Conservation (phyloP, 2,113 vertebrate species). For the Ginglymostoma cirratum region DNA sequence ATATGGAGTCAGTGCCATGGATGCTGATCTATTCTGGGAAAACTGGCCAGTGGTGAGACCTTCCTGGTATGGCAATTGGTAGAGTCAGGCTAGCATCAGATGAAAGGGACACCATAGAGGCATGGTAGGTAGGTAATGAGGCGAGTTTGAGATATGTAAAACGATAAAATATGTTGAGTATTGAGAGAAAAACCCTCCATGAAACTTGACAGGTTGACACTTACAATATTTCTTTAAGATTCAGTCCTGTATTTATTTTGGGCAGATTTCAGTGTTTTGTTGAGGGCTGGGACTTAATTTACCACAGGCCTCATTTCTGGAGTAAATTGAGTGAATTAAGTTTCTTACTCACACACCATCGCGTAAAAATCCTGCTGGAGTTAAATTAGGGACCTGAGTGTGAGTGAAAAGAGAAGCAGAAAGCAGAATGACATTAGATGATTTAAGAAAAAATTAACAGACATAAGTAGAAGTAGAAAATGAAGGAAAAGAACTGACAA, state of each 20-base stretch:
- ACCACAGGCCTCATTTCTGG: background rate
- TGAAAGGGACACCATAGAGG: too few species aligned
- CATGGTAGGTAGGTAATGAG: too few species aligned
- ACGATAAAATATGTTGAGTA: too few species aligned
- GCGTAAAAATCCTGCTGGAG: background rate
- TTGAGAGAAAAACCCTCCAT: too few species aligned
- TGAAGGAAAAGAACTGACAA: constrained; percentile 65
- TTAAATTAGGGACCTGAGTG: background rate
- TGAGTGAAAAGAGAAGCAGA: background rate
- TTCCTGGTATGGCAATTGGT: too few species aligned
- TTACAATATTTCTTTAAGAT: background rate
- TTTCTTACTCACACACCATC: background rate
- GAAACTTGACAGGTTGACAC: too few species aligned
- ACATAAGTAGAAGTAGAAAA: constrained; percentile 56
- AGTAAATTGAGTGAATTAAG: background rate
- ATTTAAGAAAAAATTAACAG: background rate
- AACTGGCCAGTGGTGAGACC: too few species aligned
- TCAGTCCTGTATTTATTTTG: background rate
- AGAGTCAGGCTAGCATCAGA: too few species aligned
- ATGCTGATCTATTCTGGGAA: too few species aligned
- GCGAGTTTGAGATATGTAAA: too few species aligned
- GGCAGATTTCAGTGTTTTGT: background rate
- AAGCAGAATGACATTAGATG: background rate
- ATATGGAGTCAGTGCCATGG: too few species aligned
- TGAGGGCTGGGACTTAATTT: background rate